A percentile compares a stretch with the other conserved stretches of the same genome.
These are phyloP conservation scores for Eleutherodactylus coqui DNA, from an alignment of 2,797 vertebrate genomes.

Conservation along the genomic window DNA sequence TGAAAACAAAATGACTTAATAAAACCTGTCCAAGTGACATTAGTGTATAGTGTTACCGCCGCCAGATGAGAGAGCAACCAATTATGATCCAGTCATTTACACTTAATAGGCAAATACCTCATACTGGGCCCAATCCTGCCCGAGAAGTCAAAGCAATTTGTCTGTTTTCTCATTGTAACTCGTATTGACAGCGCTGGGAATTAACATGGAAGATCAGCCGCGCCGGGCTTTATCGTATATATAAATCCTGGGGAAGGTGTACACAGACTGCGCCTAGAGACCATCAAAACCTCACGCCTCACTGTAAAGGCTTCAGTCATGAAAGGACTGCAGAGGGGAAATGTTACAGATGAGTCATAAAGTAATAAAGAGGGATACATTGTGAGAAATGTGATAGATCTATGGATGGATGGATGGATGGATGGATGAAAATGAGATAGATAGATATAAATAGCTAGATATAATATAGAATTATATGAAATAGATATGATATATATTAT, in stretches of 20 bases:
- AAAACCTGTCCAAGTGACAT: slow-evolving; percentile 55
- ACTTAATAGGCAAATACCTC: slow-evolving; percentile 55
- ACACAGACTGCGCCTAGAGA: neutral
- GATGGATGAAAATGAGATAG: neutral
- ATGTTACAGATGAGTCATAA: neutral
- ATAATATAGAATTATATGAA: neutral
- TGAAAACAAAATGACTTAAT: slow-evolving; percentile 59
- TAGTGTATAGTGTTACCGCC: slow-evolving; percentile 7
- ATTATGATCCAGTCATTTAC: slow-evolving; percentile 49
- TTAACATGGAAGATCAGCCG: slow-evolving; percentile 12
- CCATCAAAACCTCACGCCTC: slow-evolving; percentile 13
- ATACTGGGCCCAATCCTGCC: slow-evolving; percentile 34
- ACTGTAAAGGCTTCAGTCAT: neutral
- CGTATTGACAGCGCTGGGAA: slow-evolving; percentile 30
- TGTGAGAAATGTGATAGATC: neutral
- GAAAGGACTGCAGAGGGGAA: neutral
- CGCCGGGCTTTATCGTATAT: neutral
- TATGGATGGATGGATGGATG: neutral
- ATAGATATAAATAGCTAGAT: neutral
- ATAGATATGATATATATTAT: no score
- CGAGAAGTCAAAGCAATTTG: slow-evolving; percentile 28
- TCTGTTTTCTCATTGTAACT: slow-evolving; percentile 35
- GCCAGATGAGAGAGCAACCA: slow-evolving; percentile 41
- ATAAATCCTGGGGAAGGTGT: neutral
- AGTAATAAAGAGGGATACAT: neutral